Percentiles rank a stretch among this genome's conserved stretches.
Conservation (phyloP, 2,797 vertebrate genomes). For the Sus cebifrons region DNA sequence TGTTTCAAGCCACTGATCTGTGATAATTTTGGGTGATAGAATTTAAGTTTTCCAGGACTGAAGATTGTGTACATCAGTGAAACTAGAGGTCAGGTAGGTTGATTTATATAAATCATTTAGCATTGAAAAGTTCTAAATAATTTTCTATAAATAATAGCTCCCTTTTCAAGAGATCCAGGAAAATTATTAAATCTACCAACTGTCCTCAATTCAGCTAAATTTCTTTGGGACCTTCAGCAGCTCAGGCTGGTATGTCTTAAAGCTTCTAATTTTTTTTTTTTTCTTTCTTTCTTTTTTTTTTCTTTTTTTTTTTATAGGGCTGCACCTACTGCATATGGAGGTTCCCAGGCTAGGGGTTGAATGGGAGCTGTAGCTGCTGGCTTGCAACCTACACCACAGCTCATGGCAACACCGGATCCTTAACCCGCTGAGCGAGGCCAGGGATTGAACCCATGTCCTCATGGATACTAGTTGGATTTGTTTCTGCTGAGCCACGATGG, state of each 20-base stretch:
- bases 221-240: neutral
- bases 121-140: conserved; percentile 36
- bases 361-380: too few relatives aligned
- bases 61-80: neutral
- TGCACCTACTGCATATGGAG: too few relatives aligned
- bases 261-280: neutral
- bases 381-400: too few relatives aligned
- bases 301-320: too few relatives aligned
- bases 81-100: neutral
- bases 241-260: neutral
- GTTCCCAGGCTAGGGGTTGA: too few relatives aligned
- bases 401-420: too few relatives aligned
- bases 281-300: too few relatives aligned
- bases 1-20: conserved; percentile 13
- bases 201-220: neutral
- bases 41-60: neutral
- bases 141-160: conserved; percentile 43
- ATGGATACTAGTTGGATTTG: too few relatives aligned
- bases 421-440: too few relatives aligned
- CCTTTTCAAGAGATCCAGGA: conserved; percentile 17
- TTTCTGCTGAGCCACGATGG: too few relatives aligned
- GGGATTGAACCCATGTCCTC: too few relatives aligned
- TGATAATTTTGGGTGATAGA: neutral
- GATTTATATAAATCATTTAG: conserved; percentile 38
- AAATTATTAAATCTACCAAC: neutral